phyloP scores from a whole-genome alignment of 37 sponge, comb jelly and placozoan genomes.

The Tethya wilhelma region DNA sequence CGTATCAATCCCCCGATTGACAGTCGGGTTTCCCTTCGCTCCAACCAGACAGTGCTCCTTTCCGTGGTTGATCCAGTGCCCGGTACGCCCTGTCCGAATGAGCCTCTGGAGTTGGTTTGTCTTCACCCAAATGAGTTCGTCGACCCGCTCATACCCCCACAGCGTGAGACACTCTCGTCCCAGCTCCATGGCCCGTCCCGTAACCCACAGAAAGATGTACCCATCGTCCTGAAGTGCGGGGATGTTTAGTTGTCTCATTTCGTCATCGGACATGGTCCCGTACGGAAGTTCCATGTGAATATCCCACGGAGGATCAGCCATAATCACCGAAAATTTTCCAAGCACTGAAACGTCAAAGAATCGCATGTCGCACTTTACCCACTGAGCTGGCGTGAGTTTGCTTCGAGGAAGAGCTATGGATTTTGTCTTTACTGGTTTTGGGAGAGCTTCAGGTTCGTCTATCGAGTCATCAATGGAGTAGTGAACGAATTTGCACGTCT shows the following conservation, averaged over 20 bases:
- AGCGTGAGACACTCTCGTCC: slow-evolving; percentile 89
- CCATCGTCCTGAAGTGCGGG: slow-evolving; percentile 93
- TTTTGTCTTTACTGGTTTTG: background rate
- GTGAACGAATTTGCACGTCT: slow-evolving; percentile 98
- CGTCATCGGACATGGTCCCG: slow-evolving; percentile 98
- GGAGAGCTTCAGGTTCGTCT: slow-evolving; percentile 37
- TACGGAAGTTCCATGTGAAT: slow-evolving; percentile 99
- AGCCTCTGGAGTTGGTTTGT: slow-evolving; percentile 96
- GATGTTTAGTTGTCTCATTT: slow-evolving; percentile 91
- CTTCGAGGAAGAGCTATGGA: slow-evolving; percentile 11
- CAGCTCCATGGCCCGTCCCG: slow-evolving; percentile 97
- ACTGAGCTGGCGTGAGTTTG: slow-evolving; percentile 83
- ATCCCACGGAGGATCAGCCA: slow-evolving; percentile 99
- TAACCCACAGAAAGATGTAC: slow-evolving; percentile 97
- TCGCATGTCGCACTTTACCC: slow-evolving; percentile 91
- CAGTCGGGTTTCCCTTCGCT: slow-evolving; percentile 76
- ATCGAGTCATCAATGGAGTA: slow-evolving; percentile 84
- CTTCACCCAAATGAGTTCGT: slow-evolving; percentile 97
- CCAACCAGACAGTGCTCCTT: slow-evolving; percentile 99
- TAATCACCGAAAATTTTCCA: slow-evolving; percentile 94
- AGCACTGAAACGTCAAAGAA: slow-evolving; percentile 69
- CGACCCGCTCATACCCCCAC: slow-evolving; percentile 94
- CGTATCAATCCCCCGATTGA: slow-evolving; percentile 88
- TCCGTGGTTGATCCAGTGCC: slow-evolving; percentile 99
- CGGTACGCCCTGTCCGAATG: slow-evolving; percentile 95